Percentiles rank a stretch among this genome's conserved stretches.
Evolutionary conservation across 1,140 invertebrate species (phyloP).

Genomic region (Aphelenchoides besseyi): DNA sequence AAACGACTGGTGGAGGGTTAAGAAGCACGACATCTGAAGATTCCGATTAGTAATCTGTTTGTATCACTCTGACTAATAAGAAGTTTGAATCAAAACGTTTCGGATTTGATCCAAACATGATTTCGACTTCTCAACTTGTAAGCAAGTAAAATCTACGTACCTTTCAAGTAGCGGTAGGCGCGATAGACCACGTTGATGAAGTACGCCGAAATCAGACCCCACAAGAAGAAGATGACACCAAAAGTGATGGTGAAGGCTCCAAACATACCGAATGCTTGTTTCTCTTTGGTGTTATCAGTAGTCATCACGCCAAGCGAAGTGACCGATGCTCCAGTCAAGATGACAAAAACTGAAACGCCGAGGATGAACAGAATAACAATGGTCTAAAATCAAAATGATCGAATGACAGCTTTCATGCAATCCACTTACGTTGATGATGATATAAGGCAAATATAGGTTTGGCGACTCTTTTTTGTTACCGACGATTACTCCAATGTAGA

Average conservation of each 20-base stretch:
- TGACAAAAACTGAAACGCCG: not conserved
- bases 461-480: not conserved
- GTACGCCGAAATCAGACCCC: not conserved
- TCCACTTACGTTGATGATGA: not conserved
- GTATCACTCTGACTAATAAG: too few species aligned
- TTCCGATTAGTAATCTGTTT: too few species aligned
- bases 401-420: too few species aligned
- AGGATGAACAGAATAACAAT: not conserved
- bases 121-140: too few species aligned
- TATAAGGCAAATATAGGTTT: not conserved
- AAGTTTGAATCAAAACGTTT: too few species aligned
- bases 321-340: not conserved
- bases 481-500: not conserved
- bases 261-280: not conserved
- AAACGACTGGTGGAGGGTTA: too few species aligned
- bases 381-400: not conserved
- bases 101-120: too few species aligned
- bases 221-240: not conserved
- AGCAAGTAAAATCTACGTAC: too few species aligned
- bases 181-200: not conserved
- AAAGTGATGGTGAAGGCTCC: not conserved
- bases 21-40: too few species aligned
- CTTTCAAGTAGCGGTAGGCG: conserved; percentile 1
- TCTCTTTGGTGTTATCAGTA: not conserved
- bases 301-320: not conserved